Evolutionary conservation across 2,888 invertebrate genomes (phyloP), one percentile per base, ranked within the genome.

Genomic region (Diabrotica balteata): DNA sequence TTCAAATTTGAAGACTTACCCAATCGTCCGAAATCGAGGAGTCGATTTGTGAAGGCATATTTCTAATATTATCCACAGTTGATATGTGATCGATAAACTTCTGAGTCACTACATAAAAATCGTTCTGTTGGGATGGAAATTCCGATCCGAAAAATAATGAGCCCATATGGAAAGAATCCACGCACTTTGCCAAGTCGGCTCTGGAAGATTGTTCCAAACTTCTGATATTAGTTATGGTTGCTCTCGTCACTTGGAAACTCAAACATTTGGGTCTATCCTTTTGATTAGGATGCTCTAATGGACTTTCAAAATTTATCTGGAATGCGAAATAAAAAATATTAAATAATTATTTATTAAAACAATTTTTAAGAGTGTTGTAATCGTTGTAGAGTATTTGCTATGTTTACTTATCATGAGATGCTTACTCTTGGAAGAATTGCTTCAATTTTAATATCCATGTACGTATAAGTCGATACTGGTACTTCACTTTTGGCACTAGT

Each of bases 371-470:
- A 17, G 17, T 17, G 17, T 17, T 17, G 17, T 17, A 17, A 17
- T 17, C 17, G 17, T 17, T 17, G 17, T 17, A n/a, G n/a, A n/a
- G n/a, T n/a, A n/a, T n/a, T n/a, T n/a, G n/a, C n/a, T n/a, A n/a
- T n/a, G n/a, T n/a, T n/a, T n/a, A 32, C 32, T 32, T 32, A 32
- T 32, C 2, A 32, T 32, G 32, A 32, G 4, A 32, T 32, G 45
- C 84, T 83, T 84, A 95, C 95, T 86, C 94, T 92, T 42, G 97
- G 97, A 91, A 97, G 93, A 77, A 98, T 93, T 55, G 96, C 92
- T 86, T 98, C 97, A 68, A 96, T 86, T 81, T 94, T 90, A 54
- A 96, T 91, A 82, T 96, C 96, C 80, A 95, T 90, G 79, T 94
- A 94, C 72, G 87, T 87, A 54, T 86, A 82, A 76, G 84, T 84